phyloP scores from a whole-genome alignment of 1,140 invertebrate species.

The Neelides sp. region DNA sequence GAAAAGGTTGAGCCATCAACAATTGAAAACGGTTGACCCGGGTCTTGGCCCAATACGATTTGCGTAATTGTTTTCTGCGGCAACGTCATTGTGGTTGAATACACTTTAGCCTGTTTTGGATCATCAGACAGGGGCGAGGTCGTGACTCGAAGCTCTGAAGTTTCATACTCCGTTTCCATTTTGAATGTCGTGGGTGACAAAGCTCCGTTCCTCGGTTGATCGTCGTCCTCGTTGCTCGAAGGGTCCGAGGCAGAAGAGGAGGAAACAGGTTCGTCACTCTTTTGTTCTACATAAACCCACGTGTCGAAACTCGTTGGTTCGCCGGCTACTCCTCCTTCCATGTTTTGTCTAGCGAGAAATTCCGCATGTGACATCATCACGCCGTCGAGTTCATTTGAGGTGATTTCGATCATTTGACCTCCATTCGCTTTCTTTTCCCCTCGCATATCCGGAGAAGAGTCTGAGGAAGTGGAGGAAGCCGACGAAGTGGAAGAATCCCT shows the following conservation, averaged over 20 bases:
- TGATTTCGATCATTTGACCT: conserved; percentile 28
- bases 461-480: conserved; percentile 10
- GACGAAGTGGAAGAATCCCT: conserved; percentile 10
- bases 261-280: conserved; percentile 3
- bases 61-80: conserved; percentile 32
- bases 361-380: conserved; percentile 32
- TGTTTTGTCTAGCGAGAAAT: conserved; percentile 15
- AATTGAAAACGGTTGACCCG: not conserved
- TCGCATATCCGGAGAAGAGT: conserved; percentile 17
- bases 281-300: conserved; percentile 32
- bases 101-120: conserved; percentile 15
- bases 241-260: conserved; percentile 7
- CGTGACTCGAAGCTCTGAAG: conserved; percentile 22
- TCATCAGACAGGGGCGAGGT: conserved; percentile 11
- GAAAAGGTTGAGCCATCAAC: not conserved
- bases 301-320: conserved; percentile 30
- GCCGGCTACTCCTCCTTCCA: not conserved
- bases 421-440: conserved; percentile 10
- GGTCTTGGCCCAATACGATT: conserved; percentile 25
- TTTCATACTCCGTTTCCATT: conserved; percentile 25
- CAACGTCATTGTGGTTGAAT: conserved; percentile 30
- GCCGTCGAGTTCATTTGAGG: conserved; percentile 23
- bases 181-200: conserved; percentile 24
- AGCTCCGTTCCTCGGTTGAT: conserved; percentile 7
- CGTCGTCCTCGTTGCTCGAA: conserved; percentile 23